Evolutionary conservation across 2,888 invertebrate species (phyloP).

Genomic region (Cosmia pyralina): DNA sequence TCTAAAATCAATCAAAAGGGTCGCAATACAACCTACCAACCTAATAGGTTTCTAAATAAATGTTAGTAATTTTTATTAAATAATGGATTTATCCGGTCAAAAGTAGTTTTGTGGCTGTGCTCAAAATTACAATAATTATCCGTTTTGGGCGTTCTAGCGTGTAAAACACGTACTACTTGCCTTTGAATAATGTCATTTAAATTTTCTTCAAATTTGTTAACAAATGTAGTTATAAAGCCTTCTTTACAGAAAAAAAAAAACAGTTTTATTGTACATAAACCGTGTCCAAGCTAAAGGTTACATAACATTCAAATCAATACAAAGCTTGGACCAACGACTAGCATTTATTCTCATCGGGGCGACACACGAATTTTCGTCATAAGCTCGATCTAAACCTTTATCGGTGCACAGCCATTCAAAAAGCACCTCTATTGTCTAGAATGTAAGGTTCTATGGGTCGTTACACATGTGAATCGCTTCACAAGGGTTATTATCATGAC

Average conservation of each 20-base stretch:
- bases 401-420: conserved; percentile 52
- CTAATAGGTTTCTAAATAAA: not conserved
- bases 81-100: too few relatives aligned
- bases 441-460: conserved; percentile 37
- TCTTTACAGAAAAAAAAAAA: conserved; percentile 15
- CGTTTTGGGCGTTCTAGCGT: not conserved
- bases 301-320: conserved; percentile 70
- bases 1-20: not conserved
- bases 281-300: conserved; percentile 45
- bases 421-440: conserved; percentile 44
- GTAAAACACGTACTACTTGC: not conserved
- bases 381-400: conserved; percentile 72
- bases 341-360: conserved; percentile 73
- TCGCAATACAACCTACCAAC: too few relatives aligned
- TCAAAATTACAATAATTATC: not conserved
- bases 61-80: too few relatives aligned
- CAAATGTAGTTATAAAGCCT: conserved; percentile 24
- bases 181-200: conserved; percentile 12
- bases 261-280: conserved; percentile 36
- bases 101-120: too few relatives aligned
- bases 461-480: conserved; percentile 53
- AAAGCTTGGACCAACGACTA: conserved; percentile 62
- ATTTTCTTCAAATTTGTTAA: conserved; percentile 23
- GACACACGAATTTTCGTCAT: conserved; percentile 75
- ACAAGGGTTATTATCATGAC: conserved; percentile 71